Evolutionary conservation across 2,113 vertebrate genomes (phyloP), one percentile per base, ranked within the genome.

Genomic region (Rissa tridactyla): DNA sequence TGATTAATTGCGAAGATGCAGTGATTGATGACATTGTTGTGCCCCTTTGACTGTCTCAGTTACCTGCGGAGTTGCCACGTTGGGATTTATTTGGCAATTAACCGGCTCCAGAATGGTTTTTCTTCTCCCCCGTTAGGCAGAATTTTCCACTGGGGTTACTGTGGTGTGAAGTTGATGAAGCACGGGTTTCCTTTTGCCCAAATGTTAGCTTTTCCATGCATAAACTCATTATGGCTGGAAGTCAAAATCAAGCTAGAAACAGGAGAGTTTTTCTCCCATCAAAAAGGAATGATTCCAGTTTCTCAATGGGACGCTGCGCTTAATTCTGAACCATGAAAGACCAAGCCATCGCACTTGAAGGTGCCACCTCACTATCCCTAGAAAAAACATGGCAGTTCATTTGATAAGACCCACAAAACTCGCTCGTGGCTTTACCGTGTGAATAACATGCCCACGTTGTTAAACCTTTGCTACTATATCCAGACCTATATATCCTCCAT

Each of bases 51-150:
- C 91, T 58, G 36, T 66, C 73, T 82, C 57, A 7, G 55, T 87
- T 97, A 83, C 91, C 91, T 57, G 70, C 75, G 30, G 90, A 79
- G 58, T n/a, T 73, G 49, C 82, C 72, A 66, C 44, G 1, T 3
- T 81, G 79, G 92, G 95, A 96, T 92, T 89, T 92, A 85, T 86
- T 88, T 93, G 78, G 81, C 96, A 94, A 91, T 95, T 88, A 96
- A 82, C 78, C 81, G 86, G 82, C 75, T 92, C 64, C 79, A 91
- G 62, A 84, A 92, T 58, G 76, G 47, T 49, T 94, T 92, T 84
- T 82, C n/a, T 87, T 90, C 62, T 80, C 88, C 85, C 81, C 71
- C 61, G 83, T 91, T 94, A 94, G 69, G 60, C 75, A 84, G 66
- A 47, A 60, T 90, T 78, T 95, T 86, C 77, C 76, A 20, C 61